Evolutionary conservation across 2,113 vertebrate genomes (phyloP).

Genomic region (Ophthalmotilapia sp.): DNA sequence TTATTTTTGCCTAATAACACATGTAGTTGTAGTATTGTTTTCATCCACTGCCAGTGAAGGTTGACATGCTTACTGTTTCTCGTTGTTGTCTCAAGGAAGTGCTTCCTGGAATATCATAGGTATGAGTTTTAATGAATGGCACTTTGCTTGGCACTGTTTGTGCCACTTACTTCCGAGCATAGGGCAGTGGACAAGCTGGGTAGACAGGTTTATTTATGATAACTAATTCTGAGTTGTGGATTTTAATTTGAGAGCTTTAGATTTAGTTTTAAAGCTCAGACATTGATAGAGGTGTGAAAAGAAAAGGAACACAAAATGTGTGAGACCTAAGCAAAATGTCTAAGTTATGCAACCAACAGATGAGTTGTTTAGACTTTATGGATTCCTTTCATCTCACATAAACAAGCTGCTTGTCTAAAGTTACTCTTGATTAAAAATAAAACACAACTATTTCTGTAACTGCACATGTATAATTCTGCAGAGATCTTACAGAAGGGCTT

Average conservation of each 20-base stretch:
- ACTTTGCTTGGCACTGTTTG: neutral
- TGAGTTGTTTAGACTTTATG: neutral
- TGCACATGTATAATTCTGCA: neutral
- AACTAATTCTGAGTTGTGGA: neutral
- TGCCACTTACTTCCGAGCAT: neutral
- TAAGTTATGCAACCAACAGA: neutral
- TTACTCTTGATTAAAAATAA: neutral
- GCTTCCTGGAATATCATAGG: conserved; percentile 9
- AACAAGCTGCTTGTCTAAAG: neutral
- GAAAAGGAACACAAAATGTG: neutral
- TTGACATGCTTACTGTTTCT: neutral
- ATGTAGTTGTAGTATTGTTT: neutral
- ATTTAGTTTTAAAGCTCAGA: neutral
- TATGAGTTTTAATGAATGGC: neutral
- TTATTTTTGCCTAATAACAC: neutral
- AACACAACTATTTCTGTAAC: neutral
- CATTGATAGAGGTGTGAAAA: neutral
- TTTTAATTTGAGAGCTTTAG: neutral
- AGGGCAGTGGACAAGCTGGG: neutral
- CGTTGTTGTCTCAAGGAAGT: conserved; percentile 6
- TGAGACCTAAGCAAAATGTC: neutral
- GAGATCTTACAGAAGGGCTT: neutral
- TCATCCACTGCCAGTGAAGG: neutral
- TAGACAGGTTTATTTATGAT: neutral
- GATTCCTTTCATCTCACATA: neutral